Base-by-base conservation (phyloP, 2,113 vertebrate species). In the Zosterops japonicus region DNA sequence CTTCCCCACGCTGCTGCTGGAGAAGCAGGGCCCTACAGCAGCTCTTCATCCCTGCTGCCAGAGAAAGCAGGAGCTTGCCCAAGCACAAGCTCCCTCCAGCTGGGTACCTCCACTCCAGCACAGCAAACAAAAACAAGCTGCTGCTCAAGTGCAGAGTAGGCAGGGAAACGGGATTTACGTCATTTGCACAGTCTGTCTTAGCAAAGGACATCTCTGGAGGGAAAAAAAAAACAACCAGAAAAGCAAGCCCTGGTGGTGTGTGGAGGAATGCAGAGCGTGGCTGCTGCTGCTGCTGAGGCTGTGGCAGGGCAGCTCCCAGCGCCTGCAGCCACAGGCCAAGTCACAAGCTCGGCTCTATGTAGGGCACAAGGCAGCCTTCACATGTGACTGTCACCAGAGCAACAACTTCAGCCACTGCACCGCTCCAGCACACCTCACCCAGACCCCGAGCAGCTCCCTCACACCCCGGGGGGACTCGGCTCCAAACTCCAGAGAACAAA, bases 321-420 rank as follows among this genome's bases (percentile, higher is more conserved):
- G 68, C 89, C 90, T 31, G 29, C 10, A 89, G 94, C 60, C 4
- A 84, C 69, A 71, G 20, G 42, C 87, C 4, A 63, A 90, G 91
- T 71, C 90, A 92, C 86, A 22, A 59, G 93, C 95, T 80, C 20
- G 1, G 1, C 9, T n/a, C 33, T 76, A 82, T 60, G 65, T 49
- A 83, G 84, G 93, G 76, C 90, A 77, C 21, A 56, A 47, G 33
- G 53, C 79, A 84, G 80, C 90, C 68, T 76, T 68, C 78, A 23
- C 86, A 57, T 65, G 91, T 88, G 93, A 74, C 65, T 59, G 50
- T 90, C 92, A 69, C 82, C 93, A 79, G 44, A 94, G 87, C 76
- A 91, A 87, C 95, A 64, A 70, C 87, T 76, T 8, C 14, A 5
- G 70, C 93, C 5, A 11, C 65, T 29, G 23, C 25, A 2, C 13